These are phyloP conservation scores for Pissodes strobi DNA, from an alignment of 1,140 invertebrate genomes.

Conservation along the genomic window DNA sequence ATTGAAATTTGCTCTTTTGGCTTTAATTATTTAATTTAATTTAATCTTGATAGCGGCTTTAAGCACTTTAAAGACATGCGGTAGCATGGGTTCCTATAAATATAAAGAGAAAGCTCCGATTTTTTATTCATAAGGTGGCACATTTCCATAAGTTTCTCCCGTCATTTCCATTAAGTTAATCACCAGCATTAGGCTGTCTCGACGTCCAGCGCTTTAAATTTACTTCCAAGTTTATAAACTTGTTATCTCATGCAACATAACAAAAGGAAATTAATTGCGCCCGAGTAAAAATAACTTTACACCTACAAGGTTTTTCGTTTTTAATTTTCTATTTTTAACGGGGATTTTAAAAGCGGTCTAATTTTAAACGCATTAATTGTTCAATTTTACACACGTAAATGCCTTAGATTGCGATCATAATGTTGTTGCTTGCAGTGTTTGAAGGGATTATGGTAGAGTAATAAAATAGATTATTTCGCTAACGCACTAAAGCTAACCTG, in stretches of 20 bases:
- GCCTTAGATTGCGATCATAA: too few relatives aligned
- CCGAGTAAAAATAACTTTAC: conserved; percentile 23
- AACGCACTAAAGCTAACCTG: background rate
- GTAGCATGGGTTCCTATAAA: too few relatives aligned
- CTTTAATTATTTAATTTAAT: too few relatives aligned
- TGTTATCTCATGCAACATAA: conserved; percentile 22
- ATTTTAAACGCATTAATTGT: conserved; percentile 22
- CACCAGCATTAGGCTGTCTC: background rate
- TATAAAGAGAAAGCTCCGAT: too few relatives aligned
- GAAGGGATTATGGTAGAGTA: too few relatives aligned
- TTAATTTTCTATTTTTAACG: conserved; percentile 24
- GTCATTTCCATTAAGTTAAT: conserved; percentile 5
- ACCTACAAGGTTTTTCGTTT: conserved; percentile 19
- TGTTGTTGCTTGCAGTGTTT: too few relatives aligned
- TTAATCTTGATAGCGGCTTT: too few relatives aligned
- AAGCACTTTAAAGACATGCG: too few relatives aligned
- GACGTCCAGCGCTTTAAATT: conserved; percentile 6
- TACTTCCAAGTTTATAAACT: conserved; percentile 20
- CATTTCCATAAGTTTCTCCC: background rate
- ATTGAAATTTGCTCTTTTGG: too few relatives aligned
- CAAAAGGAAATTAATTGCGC: conserved; percentile 24
- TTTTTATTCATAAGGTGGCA: background rate
- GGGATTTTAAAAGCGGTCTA: conserved; percentile 8
- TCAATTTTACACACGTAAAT: conserved; percentile 12
- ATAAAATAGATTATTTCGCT: background rate